Evolutionary conservation across 2,888 invertebrate genomes (phyloP).

Genomic region (Eurytoma adleriae): DNA sequence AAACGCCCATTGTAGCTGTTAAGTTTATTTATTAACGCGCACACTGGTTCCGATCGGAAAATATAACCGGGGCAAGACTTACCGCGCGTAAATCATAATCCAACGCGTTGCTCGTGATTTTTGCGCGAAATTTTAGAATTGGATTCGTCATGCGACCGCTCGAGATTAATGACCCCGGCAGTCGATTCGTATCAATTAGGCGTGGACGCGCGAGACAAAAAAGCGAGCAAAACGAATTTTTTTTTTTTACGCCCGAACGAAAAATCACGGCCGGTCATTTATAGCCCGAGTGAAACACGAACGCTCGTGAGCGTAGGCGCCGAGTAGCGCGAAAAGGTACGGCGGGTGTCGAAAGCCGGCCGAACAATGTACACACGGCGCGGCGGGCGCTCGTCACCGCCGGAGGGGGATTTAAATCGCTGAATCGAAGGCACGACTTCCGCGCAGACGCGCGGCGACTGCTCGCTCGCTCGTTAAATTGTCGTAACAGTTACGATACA

Average conservation of each 20-base stretch:
- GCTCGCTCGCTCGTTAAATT: conserved; percentile 56
- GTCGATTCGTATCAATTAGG: too few species aligned
- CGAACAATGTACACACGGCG: not conserved
- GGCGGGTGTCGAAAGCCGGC: conserved; percentile 14
- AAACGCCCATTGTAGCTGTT: conserved; percentile 22
- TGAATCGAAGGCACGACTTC: conserved; percentile 51
- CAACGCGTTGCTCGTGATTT: too few species aligned
- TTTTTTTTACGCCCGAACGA: too few species aligned
- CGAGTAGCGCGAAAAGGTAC: not conserved
- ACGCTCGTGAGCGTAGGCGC: not conserved
- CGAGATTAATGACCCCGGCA: too few species aligned
- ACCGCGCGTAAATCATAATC: too few species aligned
- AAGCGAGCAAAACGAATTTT: too few species aligned
- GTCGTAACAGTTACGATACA: conserved; percentile 50
- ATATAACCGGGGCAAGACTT: too few species aligned
- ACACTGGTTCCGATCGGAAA: too few species aligned
- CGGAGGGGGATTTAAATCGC: conserved; percentile 52
- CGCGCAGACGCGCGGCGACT: conserved; percentile 26
- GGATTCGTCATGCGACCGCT: too few species aligned
- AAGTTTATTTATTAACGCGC: conserved; percentile 15
- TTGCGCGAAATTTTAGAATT: too few species aligned
- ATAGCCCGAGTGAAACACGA: not conserved
- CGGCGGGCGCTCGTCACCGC: not conserved
- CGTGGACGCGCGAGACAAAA: too few species aligned
- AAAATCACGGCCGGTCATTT: too few species aligned